Evolutionary conservation across 2,888 invertebrate species (phyloP), one percentile per base, ranked within the genome.

Genomic region (Pyralis farinalis): DNA sequence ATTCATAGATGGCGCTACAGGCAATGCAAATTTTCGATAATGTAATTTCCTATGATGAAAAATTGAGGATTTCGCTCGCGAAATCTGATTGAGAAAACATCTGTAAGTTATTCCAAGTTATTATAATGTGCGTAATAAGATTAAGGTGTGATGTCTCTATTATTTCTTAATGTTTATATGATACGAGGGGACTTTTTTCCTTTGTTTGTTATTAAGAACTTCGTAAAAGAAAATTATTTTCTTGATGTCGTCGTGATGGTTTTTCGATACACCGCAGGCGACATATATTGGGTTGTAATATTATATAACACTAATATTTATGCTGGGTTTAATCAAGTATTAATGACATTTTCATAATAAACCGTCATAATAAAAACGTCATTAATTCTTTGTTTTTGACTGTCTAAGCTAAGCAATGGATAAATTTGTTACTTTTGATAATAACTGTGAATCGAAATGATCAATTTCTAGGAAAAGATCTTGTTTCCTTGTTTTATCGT

Each of bases 21-120:
- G 86, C 83, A 51, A 86, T 87, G 86, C 80, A 86, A 87, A 87
- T 86, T 79, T 71, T 69, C 66, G 70, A 76, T 82, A 81, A 82
- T 79, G 75, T 81, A 82, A 84, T 86, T 80, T 83, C 64, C 66
- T 65, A 63, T 73, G 72, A 80, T 80, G 86, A 86, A 86, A 87
- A 86, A 86, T 79, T 80, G 78, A 77, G 80, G 81, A 61, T 70
- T 67, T 65, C 48, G 53, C 47, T 47, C 43, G 56, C 49, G 52
- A 52, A 75, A 78, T 82, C 75, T 77, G 83, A 84, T 85, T 83
- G 80, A 68, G 63, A 86, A 82, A 86, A 83, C 82, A 83, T 82
- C 74, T 78, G 76, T 77, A 82, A 85, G 81, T 78, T 84, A 81
- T 81, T 82, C 80, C 60, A 66, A 68, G 72, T 72, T 80, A 81